Conservation (phyloP, 2,888 invertebrate genomes). For the Phengaris arion region DNA sequence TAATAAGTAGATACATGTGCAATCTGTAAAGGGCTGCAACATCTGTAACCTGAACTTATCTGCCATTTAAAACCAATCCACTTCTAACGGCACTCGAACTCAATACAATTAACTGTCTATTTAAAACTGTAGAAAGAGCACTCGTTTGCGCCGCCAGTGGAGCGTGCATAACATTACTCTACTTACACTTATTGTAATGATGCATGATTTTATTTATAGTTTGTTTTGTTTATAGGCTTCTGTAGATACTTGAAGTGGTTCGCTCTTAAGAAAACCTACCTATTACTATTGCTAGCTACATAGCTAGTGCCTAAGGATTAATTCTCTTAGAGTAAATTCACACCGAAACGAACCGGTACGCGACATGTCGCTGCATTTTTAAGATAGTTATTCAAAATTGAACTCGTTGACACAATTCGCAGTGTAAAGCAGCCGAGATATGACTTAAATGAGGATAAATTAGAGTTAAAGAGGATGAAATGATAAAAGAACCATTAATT, state of each 20-base stretch:
- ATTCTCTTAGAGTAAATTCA: too few relatives aligned
- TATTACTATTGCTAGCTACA: too few relatives aligned
- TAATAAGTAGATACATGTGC: conserved; percentile 33
- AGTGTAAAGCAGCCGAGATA: neutral
- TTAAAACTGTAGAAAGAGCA: conserved; percentile 42
- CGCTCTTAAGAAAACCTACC: neutral
- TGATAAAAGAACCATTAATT: conserved; percentile 19
- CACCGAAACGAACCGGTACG: too few relatives aligned
- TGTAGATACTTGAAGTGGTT: conserved; percentile 13
- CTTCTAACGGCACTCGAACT: conserved; percentile 59
- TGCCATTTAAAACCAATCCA: conserved; percentile 39
- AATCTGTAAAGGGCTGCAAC: conserved; percentile 35
- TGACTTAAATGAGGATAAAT: neutral
- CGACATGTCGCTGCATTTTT: neutral
- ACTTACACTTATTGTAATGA: conserved; percentile 2
- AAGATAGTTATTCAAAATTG: too few relatives aligned
- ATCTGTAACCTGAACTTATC: conserved; percentile 42
- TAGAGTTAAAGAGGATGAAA: conserved; percentile 7
- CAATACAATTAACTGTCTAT: conserved; percentile 56
- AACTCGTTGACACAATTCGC: conserved; percentile 15
- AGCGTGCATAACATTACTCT: conserved; percentile 26
- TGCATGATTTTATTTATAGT: conserved; percentile 9
- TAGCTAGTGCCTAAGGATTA: too few relatives aligned
- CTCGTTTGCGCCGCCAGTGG: conserved; percentile 35
- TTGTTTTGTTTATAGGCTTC: conserved; percentile 3